Evolutionary conservation across 2,888 invertebrate species (phyloP), one percentile per base, ranked within the genome.

Genomic region (Drosophila maculinotata): DNA sequence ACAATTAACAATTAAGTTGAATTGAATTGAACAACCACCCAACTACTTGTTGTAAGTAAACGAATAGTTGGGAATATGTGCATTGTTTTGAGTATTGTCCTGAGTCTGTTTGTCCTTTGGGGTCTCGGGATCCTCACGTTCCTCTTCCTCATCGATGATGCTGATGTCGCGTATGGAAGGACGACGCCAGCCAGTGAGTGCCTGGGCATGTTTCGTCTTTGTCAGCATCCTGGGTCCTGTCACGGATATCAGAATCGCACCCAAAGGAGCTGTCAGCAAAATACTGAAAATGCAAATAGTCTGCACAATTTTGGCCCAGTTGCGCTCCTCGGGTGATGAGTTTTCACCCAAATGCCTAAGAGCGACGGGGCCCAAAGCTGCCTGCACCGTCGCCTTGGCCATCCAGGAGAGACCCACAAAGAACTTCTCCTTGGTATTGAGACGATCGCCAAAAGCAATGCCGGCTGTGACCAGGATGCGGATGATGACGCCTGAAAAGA

Each of bases 361-460:
- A 0, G 95, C 94, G 0, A 96, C 95, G 0, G 97, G 96, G 0
- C 95, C 97, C 35, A 97, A 91, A 0, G 97, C 97, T 14, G 97
- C 97, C 94, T 97, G 98, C 0, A 99, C 98, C n/a, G 99, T 98
- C 4, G 98, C 99, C 92, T 99, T 99, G 1, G 98, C 97, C 94
- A 98, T 96, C 96, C 97, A 98, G 0, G 98, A 94, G 3, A 99
- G 91, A 0, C 97, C 95, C 15, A 98, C 96, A 90, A 99, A 99
- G 68, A 98, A 93, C 67, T 97, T 97, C 90, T 99, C 99, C 90
- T 95, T 97, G 70, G 95, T 92, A 91, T 96, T 98, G 45, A 98
- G 93, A 71, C 95, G 95, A 76, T 96, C 96, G 6, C 96, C 94
- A 39, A 96, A 94, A 0, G 96, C 95, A 8, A 95, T 93, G 0